Conservation (phyloP, 2,888 invertebrate species). For the Stenurella melanura region DNA sequence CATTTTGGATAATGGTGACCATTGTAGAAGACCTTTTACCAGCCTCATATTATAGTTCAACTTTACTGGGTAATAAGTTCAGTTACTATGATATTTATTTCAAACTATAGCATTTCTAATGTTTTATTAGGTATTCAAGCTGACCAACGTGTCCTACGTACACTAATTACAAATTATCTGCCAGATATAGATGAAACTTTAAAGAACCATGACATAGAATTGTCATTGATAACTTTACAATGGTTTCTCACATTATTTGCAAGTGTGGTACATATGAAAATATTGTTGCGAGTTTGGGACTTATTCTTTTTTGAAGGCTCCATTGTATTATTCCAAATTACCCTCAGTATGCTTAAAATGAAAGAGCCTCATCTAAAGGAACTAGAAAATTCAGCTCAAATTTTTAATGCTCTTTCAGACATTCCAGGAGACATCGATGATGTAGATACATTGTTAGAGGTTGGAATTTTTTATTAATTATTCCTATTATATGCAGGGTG, state of each 20-base stretch:
- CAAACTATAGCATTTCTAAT: neutral
- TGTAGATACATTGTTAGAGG: constrained; percentile 89
- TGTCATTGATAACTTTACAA: constrained; percentile 95
- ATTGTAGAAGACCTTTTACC: constrained; percentile 99
- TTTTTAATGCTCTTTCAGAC: constrained; percentile 97
- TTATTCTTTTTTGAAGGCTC: constrained; percentile 97
- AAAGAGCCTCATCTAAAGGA: constrained; percentile 87
- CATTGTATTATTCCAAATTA: constrained; percentile 93
- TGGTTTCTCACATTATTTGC: constrained; percentile 99
- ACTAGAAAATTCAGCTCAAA: constrained; percentile 96
- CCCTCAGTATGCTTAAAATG: constrained; percentile 95
- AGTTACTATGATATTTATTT: neutral
- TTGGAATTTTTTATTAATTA: constrained; percentile 68
- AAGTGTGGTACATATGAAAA: constrained; percentile 96
- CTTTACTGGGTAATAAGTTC: constrained; percentile 80
- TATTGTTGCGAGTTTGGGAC: constrained; percentile 96
- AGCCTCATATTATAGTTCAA: constrained; percentile 97
- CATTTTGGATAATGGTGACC: constrained; percentile 99
- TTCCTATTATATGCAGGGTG: too few species aligned
- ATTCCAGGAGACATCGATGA: constrained; percentile 96
- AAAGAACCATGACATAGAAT: constrained; percentile 94
- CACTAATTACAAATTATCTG: constrained; percentile 91
- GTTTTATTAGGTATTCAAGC: constrained; percentile 86
- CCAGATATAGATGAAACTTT: constrained; percentile 93
- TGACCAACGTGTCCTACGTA: constrained; percentile 96